Conservation (phyloP, 2,888 invertebrate species). For the Pedicia rivosa region DNA sequence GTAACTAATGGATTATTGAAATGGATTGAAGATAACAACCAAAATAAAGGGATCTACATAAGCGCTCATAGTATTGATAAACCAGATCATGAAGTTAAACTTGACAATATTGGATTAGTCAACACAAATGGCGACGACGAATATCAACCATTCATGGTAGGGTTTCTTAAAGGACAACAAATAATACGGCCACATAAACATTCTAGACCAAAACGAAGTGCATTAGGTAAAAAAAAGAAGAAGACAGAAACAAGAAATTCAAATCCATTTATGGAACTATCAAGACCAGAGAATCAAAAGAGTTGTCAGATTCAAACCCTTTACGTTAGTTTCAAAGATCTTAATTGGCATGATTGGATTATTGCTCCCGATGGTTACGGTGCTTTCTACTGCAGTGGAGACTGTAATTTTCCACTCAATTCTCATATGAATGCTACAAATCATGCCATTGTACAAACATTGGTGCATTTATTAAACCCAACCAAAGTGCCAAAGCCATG, state of each 20-base stretch:
- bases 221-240: slow-evolving; percentile 7
- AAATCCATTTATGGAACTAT: slow-evolving; percentile 10
- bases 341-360: slow-evolving; percentile 90
- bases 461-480: slow-evolving; percentile 73
- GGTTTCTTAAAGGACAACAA: slow-evolving; percentile 58
- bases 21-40: slow-evolving; percentile 65
- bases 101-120: slow-evolving; percentile 71
- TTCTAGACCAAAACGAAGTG: slow-evolving; percentile 20
- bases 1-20: slow-evolving; percentile 57
- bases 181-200: slow-evolving; percentile 20
- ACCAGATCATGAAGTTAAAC: slow-evolving; percentile 63
- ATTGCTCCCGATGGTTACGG: slow-evolving; percentile 91
- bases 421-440: slow-evolving; percentile 93
- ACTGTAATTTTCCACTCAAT: slow-evolving; percentile 85
- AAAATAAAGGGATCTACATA: slow-evolving; percentile 74
- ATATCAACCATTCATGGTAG: slow-evolving; percentile 84
- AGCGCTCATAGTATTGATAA: slow-evolving; percentile 57
- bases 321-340: slow-evolving; percentile 82
- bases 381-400: slow-evolving; percentile 86
- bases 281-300: slow-evolving; percentile 30
- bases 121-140: slow-evolving; percentile 61
- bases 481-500: slow-evolving; percentile 75
- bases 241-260: slow-evolving; percentile 24
- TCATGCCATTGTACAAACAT: slow-evolving; percentile 88
- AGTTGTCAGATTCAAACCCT: slow-evolving; percentile 81